Percentiles rank a stretch among this genome's conserved stretches.
Evolutionary conservation across 2,888 invertebrate genomes (phyloP).

Genomic region (Ichneumoninae sp.): DNA sequence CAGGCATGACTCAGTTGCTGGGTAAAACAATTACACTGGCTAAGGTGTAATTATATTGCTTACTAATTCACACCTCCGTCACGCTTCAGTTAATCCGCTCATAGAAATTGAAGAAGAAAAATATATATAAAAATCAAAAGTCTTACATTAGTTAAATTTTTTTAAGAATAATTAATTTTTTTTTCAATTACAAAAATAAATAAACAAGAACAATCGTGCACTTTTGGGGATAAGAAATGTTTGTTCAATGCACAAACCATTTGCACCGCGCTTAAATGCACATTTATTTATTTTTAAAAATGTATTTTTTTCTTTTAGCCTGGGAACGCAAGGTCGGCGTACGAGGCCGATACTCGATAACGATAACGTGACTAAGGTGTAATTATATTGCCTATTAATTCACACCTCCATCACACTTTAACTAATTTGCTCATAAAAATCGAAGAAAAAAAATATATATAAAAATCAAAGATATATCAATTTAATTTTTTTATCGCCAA

Average conservation of each 20-base stretch:
- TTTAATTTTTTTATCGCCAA: too few relatives aligned
- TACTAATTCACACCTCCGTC: constrained; percentile 32
- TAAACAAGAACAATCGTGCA: too few relatives aligned
- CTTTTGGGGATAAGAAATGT: too few relatives aligned
- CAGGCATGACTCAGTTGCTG: constrained; percentile 2
- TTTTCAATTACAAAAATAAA: too few relatives aligned
- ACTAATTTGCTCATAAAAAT: background rate
- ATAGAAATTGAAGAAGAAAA: background rate
- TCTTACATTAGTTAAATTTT: background rate
- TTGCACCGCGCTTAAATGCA: too few relatives aligned
- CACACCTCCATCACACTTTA: constrained; percentile 25
- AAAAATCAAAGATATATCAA: background rate
- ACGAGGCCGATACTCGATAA: constrained; percentile 13
- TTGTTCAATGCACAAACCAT: too few relatives aligned
- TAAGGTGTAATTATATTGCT: constrained; percentile 37
- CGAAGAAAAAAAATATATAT: background rate
- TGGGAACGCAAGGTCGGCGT: background rate
- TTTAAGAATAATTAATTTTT: too few relatives aligned
- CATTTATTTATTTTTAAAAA: too few relatives aligned
- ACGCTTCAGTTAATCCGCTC: constrained; percentile 3
- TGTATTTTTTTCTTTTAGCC: too few relatives aligned
- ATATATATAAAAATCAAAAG: background rate
- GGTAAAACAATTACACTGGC: constrained; percentile 6
- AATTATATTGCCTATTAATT: constrained; percentile 42
- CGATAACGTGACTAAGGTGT: constrained; percentile 34